Evolutionary conservation across 1,140 invertebrate genomes (phyloP), one percentile per base, ranked within the genome.

Genomic region (Drosophila simulans): DNA sequence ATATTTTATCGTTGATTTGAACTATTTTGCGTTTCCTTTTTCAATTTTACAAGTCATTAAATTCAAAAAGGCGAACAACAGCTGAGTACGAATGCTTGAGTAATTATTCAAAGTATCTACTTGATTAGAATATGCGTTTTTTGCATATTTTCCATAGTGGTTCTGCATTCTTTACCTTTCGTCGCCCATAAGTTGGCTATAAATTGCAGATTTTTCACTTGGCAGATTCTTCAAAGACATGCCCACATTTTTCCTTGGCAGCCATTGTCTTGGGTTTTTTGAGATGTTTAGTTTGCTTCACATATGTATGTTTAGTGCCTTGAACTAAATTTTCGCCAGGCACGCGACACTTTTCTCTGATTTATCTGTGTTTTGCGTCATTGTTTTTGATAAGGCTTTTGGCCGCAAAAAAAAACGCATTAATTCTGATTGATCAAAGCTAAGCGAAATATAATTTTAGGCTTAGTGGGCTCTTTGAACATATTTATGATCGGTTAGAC

Each of bases 1-100:
- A 77, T 65, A 88, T 80, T 80, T 86, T 65, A 80, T 79, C 79
- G 79, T 77, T 80, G 80, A 77, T 82, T 80, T 88, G 79, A 71
- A 53, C 51, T 45, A 45, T 78, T 88, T 72, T n/a, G 46, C 54
- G 60, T 63, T 63, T 68, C 46, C 20, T 40, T 20, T 70, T 83
- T 84, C 51, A 55, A 42, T 71, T 76, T 82, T 69, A 76, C 83
- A 82, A 72, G 70, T 72, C 83, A 82, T 79, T 70, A 60, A 51
- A 48, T 22, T 58, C 59, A 42, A 49, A 17, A 71, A 69, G 54
- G 12, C 11, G 70, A 80, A 77, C 83, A 80, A 77, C 83, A 86
- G 83, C 66, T 86, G 82, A 82, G 81, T 43, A 1, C 42, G 35
- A 43, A 31, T 8, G 31, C 35, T 10, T 48, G n/a, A n/a, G n/a